These are phyloP conservation scores for Gymnoscopelus braueri DNA, from an alignment of 2,797 vertebrate species.

Conservation along the genomic window DNA sequence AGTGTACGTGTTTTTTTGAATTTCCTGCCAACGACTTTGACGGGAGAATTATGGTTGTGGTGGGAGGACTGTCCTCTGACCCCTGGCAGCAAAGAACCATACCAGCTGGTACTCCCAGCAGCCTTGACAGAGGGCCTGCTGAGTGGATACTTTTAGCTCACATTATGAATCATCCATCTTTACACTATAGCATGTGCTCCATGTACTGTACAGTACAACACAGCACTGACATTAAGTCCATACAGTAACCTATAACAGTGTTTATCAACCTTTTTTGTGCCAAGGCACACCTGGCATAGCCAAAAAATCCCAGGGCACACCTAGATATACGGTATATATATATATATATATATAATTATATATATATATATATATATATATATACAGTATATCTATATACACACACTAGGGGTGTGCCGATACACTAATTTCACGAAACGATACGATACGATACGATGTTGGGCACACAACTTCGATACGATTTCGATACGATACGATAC, in stretches of 20 bases:
- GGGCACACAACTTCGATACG: no score
- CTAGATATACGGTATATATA: no score
- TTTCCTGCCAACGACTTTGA: slow-evolving; percentile 60
- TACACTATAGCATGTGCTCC: not conserved
- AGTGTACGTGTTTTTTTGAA: slow-evolving; percentile 46
- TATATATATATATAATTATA: no score
- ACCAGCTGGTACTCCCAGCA: slow-evolving; percentile 78
- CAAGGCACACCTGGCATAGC: no score
- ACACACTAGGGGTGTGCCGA: no score
- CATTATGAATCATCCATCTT: slow-evolving; percentile 60
- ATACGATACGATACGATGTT: no score
- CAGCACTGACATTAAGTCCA: slow-evolving; percentile 11
- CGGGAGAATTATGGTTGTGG: slow-evolving; percentile 59
- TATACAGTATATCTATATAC: no score
- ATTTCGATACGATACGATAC: no score
- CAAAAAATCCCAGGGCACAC: no score
- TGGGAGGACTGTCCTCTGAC: slow-evolving; percentile 70
- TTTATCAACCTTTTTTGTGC: no score
- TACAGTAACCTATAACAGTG: not conserved
- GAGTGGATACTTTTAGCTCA: slow-evolving; percentile 75
- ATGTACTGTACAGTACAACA: slow-evolving; percentile 30
- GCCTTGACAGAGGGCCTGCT: slow-evolving; percentile 73
- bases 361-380: no score
- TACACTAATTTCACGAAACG: no score
- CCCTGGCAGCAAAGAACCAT: slow-evolving; percentile 66